Conservation (phyloP, 2,797 vertebrate genomes). For the Adelosebastes latens region DNA sequence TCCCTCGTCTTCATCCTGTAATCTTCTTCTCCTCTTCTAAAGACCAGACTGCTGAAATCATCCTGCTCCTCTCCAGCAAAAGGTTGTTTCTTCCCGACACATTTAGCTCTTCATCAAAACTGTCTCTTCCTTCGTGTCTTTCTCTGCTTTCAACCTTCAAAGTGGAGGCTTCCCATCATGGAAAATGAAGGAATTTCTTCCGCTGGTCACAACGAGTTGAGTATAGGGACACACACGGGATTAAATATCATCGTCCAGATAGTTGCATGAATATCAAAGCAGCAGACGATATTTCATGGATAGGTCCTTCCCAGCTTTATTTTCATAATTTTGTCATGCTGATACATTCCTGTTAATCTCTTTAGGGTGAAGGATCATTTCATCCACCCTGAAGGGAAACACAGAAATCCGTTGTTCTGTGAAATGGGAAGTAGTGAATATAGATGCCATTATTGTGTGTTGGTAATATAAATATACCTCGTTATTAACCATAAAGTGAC, state of each 20-base stretch:
- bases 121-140: background rate
- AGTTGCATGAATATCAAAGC: background rate
- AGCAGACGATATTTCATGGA: background rate
- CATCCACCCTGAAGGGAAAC: background rate
- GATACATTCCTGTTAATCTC: background rate
- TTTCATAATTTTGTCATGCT: background rate
- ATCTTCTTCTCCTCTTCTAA: conserved; percentile 24
- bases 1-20: conserved; percentile 14
- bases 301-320: background rate
- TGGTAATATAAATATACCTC: background rate
- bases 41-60: conserved; percentile 17
- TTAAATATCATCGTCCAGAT: background rate
- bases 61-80: background rate
- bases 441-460: background rate
- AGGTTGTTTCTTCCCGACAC: background rate
- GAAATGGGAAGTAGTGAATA: background rate
- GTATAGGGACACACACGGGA: background rate
- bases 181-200: background rate
- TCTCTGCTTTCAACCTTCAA: background rate
- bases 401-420: background rate
- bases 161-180: background rate
- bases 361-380: background rate
- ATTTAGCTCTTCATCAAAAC: conserved; percentile 17
- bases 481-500: background rate
- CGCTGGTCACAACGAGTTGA: background rate